Evolutionary conservation across 2,113 vertebrate genomes (phyloP), one percentile per base, ranked within the genome.

Genomic region (Lycaon pictus): DNA sequence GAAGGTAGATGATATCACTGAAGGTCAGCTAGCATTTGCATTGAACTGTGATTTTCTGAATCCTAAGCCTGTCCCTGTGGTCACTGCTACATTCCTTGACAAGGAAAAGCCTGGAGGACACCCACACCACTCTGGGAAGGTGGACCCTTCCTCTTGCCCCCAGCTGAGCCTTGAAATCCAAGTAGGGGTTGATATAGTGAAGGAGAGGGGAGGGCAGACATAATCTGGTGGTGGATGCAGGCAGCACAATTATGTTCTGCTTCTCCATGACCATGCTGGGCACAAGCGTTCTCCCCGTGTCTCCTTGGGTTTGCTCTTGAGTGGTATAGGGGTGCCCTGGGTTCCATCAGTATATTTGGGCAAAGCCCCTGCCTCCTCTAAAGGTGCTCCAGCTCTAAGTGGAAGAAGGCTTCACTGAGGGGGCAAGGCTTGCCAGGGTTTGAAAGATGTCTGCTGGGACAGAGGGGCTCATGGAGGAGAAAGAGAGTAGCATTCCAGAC

Each of bases 11-110:
- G 74, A 83, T 55, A 35, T n/a, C 32, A 35, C 20, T 2, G 11
- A 69, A 72, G 62, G 71, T 63, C 37, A 74, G 8, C 60, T 23
- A 37, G 55, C 25, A 69, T 65, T 69, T 25, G 9, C 43, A 48
- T 69, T 79, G 79, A 94, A 90, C 82, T 77, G 27, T 9, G 2
- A 29, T 32, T 94, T 93, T 88, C 65, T 55, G 84, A 92, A 65
- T 90, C 74, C 72, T 86, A 69, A 35, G 5, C 48, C 43, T 77
- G 23, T 48, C 25, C 13, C 13, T 92, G 11, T 77, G 60, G 79
- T 81, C 19, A 11, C 35, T 43, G 43, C 35, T 81, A 25, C 19
- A 60, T 80, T 63, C 29, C 25, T 58, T 74, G n/a, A 80, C 23
- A 67, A 69, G 27, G 48, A 85, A 83, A 69, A 51, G n/a, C 43